A percentile compares a stretch with the other conserved stretches of the same genome.
Conservation (phyloP, 2,888 invertebrate species). For the Pterostichus niger region DNA sequence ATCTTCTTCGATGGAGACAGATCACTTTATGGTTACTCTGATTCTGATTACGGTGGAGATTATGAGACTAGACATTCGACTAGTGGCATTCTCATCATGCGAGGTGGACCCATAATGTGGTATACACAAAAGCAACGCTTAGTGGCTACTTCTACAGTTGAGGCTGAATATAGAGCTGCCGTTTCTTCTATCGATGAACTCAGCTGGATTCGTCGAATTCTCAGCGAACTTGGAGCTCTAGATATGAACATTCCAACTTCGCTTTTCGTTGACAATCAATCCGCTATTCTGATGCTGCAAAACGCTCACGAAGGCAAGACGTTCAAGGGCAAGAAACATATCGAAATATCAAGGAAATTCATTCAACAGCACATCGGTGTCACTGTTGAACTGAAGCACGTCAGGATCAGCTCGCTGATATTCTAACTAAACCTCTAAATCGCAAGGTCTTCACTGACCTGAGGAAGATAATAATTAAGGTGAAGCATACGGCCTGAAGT, state of each 20-base stretch:
- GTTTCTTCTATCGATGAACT: neutral
- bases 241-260: constrained; percentile 71
- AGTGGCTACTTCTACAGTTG: too few relatives aligned
- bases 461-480: constrained; percentile 68
- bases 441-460: constrained; percentile 66
- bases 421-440: constrained; percentile 68
- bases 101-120: too few relatives aligned
- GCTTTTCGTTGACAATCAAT: constrained; percentile 70
- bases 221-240: constrained; percentile 70
- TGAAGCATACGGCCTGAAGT: too few relatives aligned
- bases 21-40: too few relatives aligned
- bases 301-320: constrained; percentile 71
- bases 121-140: too few relatives aligned
- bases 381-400: constrained; percentile 68
- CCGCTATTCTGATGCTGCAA: constrained; percentile 71
- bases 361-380: constrained; percentile 69
- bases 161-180: too few relatives aligned
- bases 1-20: too few relatives aligned
- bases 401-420: constrained; percentile 69
- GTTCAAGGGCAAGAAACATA: too few relatives aligned
- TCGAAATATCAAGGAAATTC: constrained; percentile 69
- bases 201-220: neutral
- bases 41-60: too few relatives aligned
- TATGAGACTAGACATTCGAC: too few relatives aligned
- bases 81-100: too few relatives aligned